Base-by-base conservation (phyloP, 2,797 vertebrate genomes). In the Gymnocypris eckloni region DNA sequence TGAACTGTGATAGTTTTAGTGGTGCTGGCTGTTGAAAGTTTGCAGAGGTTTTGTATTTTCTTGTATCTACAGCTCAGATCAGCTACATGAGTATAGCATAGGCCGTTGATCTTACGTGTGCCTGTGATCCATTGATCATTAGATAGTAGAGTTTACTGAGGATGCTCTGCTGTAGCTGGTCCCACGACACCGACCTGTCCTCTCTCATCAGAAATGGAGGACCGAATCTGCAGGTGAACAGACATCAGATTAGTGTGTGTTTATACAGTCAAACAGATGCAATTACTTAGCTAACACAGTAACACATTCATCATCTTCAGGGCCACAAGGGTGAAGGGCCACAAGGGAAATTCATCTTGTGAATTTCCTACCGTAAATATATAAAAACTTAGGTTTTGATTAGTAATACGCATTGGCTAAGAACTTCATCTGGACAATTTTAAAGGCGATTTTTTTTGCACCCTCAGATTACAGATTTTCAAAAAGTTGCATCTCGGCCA, bases 81-180 rank as follows among this genome's bases (percentile, higher is more conserved):
- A 20, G 39, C 54, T 79, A 79, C 25, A 76, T 54, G 1, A 76
- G 10, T 76, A 6, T 7, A 76, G 10, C 37, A 6, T 7, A 50
- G 4, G 64, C 12, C 11, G 48, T 52, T n/a, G 13, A 20, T 56
- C 41, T n/a, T 92, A 98, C 98, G 95, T 97, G 96, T 0, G 91
- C 81, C 80, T 92, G 94, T 5, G 93, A 92, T 48, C 97, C 96
- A 2, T 90, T 97, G 87, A 94, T 96, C 97, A 98, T 97, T 90
- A 98, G 94, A 82, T 95, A 96, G 87, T 93, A 95, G 59, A 98
- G 94, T 88, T 97, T 98, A 91, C 94, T 96, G 90, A 99, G 96
- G 92, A 99, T 95, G 88, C 96, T 95, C 91, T 97, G 97, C 92
- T 97, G 97, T 48, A 99, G 96, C 92, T 98, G 97, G 85, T 96